Percentiles rank a stretch among this genome's conserved stretches.
phyloP scores from a whole-genome alignment of 2,888 invertebrate genomes.

The Lydus trimaculatus region DNA sequence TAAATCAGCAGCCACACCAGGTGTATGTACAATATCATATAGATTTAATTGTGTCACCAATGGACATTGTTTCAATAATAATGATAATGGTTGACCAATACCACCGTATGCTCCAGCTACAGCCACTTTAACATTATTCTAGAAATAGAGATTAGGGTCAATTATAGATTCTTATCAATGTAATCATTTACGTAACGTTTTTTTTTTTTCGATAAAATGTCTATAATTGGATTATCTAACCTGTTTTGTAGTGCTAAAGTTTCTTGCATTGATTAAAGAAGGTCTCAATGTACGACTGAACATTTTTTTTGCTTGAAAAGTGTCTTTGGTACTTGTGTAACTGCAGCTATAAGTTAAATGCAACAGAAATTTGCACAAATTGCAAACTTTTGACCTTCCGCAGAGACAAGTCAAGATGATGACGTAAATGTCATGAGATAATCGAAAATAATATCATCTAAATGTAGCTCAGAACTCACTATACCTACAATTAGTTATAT shows the following conservation, averaged over 20 bases:
- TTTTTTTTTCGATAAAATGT: background rate
- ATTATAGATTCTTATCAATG: background rate
- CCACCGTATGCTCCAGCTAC: slow-evolving; percentile 98
- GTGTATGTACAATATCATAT: slow-evolving; percentile 95
- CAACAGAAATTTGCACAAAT: too few relatives aligned
- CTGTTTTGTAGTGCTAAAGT: slow-evolving; percentile 51
- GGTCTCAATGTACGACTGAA: slow-evolving; percentile 71
- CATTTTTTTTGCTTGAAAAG: slow-evolving; percentile 62
- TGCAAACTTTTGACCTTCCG: background rate
- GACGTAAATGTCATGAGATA: too few relatives aligned
- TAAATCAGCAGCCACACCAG: slow-evolving; percentile 96
- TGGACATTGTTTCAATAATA: slow-evolving; percentile 90
- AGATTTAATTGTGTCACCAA: slow-evolving; percentile 83
- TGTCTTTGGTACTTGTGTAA: too few relatives aligned
- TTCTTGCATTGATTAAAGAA: slow-evolving; percentile 42
- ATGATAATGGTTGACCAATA: slow-evolving; percentile 95
- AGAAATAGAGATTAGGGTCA: too few relatives aligned
- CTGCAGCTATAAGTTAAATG: too few relatives aligned
- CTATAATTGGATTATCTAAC: slow-evolving; percentile 24
- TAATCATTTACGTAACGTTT: background rate
- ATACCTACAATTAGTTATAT: too few relatives aligned
- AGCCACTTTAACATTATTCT: slow-evolving; percentile 91
- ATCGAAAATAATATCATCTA: too few relatives aligned
- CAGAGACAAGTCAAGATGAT: too few relatives aligned
- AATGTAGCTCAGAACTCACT: too few relatives aligned